Evolutionary conservation across 1,140 invertebrate species (phyloP).

Genomic region (Hyposmocoma kahamanoa): DNA sequence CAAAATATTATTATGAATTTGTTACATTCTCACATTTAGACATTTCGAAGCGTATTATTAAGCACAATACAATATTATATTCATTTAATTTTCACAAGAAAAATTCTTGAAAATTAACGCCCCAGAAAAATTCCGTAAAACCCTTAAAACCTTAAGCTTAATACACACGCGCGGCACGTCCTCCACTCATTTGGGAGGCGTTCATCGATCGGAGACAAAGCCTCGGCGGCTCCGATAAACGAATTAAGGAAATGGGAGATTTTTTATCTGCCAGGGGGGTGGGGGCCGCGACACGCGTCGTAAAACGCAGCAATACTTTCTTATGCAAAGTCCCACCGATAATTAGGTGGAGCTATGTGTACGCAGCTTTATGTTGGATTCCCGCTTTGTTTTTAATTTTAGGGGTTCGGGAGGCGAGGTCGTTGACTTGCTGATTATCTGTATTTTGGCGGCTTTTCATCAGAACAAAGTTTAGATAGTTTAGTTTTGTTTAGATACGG

Average conservation of each 20-base stretch:
- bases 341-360: slow-evolving; percentile 43
- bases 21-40: too few relatives aligned
- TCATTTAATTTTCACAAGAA: too few relatives aligned
- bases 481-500: too few relatives aligned
- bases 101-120: background rate
- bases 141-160: slow-evolving; percentile 39
- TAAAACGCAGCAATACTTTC: slow-evolving; percentile 70
- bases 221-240: slow-evolving; percentile 66
- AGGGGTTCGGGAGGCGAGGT: background rate
- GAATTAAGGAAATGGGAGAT: slow-evolving; percentile 73
- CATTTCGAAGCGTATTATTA: too few relatives aligned
- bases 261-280: slow-evolving; percentile 64
- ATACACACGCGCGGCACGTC: slow-evolving; percentile 64
- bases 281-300: slow-evolving; percentile 57
- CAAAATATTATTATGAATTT: too few relatives aligned
- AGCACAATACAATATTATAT: too few relatives aligned
- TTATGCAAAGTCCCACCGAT: slow-evolving; percentile 70
- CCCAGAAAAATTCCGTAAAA: background rate
- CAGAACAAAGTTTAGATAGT: too few relatives aligned
- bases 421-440: background rate
- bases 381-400: slow-evolving; percentile 7
- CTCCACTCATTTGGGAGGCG: slow-evolving; percentile 61
- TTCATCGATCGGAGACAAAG: slow-evolving; percentile 72
- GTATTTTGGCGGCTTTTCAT: background rate
- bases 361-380: background rate